These are phyloP conservation scores for Melikaiella ostensackeni DNA, from an alignment of 2,888 invertebrate genomes.

Conservation along the genomic window DNA sequence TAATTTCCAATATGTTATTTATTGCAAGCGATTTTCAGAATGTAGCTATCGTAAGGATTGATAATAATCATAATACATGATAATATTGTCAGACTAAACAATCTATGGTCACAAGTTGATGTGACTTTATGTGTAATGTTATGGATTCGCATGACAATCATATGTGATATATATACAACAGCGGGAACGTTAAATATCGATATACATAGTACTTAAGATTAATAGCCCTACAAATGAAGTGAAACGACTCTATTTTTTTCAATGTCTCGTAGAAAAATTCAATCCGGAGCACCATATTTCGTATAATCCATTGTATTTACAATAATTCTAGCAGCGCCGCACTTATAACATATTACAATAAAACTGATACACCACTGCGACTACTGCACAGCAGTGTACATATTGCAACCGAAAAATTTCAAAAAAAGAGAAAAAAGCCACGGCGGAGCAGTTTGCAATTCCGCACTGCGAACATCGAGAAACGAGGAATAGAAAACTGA, in stretches of 20 bases:
- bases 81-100: slow-evolving; percentile 71
- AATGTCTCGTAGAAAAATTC: slow-evolving; percentile 64
- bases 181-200: slow-evolving; percentile 67
- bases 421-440: not conserved
- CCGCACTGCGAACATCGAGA: slow-evolving; percentile 62
- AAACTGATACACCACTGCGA: not conserved
- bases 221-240: slow-evolving; percentile 62
- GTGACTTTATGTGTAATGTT: slow-evolving; percentile 55
- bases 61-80: slow-evolving; percentile 70
- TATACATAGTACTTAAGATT: slow-evolving; percentile 57
- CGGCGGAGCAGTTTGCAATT: slow-evolving; percentile 53
- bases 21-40: slow-evolving; percentile 76
- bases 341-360: slow-evolving; percentile 6
- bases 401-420: not conserved
- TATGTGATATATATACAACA: slow-evolving; percentile 64
- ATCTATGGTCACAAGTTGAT: slow-evolving; percentile 59
- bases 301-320: slow-evolving; percentile 62
- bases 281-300: slow-evolving; percentile 70
- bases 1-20: slow-evolving; percentile 74
- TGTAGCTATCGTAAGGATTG: slow-evolving; percentile 74
- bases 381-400: not conserved
- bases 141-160: slow-evolving; percentile 64
- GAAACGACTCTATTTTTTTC: slow-evolving; percentile 64
- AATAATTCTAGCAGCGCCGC: slow-evolving; percentile 51
- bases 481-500: slow-evolving; percentile 76